Base-by-base conservation (phyloP, 2,888 invertebrate species). In the Tridacna gigas region DNA sequence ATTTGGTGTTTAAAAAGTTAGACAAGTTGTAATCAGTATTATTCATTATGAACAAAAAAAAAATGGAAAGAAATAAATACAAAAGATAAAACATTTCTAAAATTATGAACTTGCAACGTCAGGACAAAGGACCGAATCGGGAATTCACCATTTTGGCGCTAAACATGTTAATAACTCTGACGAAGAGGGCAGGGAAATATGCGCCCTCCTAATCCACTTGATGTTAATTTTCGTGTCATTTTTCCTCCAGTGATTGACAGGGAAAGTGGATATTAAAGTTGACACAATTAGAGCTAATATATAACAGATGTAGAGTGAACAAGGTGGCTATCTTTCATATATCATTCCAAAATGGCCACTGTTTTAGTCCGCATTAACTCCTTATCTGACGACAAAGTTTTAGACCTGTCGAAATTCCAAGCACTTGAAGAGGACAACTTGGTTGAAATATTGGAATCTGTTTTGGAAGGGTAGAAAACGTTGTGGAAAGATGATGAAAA, bases 171-270 rank as follows among this genome's bases (percentile, higher is more conserved):
- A 71, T 71, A 71, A 71, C 51, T 71, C 51, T 51, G 71, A 71
- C 48, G 20, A 51, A 71, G 71, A 71, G 71, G 71, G 71, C 71
- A 71, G 51, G 26, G 47, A 71, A 71, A 71, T 26, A 51, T 20
- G 25, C 22, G 47, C 71, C 47, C 71, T 51, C 25, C 71, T 77
- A 28, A 77, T 51, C 77, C 77, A 77, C 67, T 78, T 78, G 80
- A 80, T 66, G 80, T 80, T 80, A 78, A 83, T 80, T 83, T 77
- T 73, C 77, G 60, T 80, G 83, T 78, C 83, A 83, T 73, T 71
- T 71, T 25, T 51, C 73, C 73, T 0, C 65, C 56, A 45, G 45
- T 76, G 75, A 74, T 74, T 82, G 79, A 79, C 69, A 28, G 51
- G 77, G 48, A 80, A 80, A 83, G 80, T 80, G 83, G 61, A 28